Evolutionary conservation across 2,888 invertebrate species (phyloP).

Genomic region (Pterostichus niger): DNA sequence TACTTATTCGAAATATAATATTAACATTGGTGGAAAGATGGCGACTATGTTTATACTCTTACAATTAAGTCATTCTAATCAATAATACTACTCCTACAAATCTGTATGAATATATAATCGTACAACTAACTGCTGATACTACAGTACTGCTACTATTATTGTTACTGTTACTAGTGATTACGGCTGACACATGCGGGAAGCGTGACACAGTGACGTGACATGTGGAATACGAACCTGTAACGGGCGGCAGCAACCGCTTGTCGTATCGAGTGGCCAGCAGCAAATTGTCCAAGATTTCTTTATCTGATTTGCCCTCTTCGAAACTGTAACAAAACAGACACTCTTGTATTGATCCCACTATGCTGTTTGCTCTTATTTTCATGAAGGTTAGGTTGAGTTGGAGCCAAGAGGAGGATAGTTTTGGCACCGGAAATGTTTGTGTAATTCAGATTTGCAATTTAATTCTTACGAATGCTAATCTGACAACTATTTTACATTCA

Average conservation of each 20-base stretch:
- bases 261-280: constrained; percentile 93
- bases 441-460: background rate
- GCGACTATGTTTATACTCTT: no score
- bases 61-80: no score
- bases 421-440: background rate
- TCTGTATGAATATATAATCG: no score
- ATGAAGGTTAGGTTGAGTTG: background rate
- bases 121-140: no score
- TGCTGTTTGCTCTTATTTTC: background rate
- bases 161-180: no score
- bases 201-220: constrained; percentile 10
- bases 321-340: constrained; percentile 83
- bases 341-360: constrained; percentile 21
- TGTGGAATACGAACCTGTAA: constrained; percentile 84
- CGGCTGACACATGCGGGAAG: background rate
- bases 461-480: background rate
- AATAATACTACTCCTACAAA: no score
- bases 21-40: no score
- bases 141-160: no score
- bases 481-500: no score
- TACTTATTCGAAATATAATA: no score
- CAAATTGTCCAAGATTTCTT: constrained; percentile 94
- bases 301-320: constrained; percentile 95
- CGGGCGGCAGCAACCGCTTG: constrained; percentile 94
- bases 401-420: background rate